Percentiles rank a stretch among this genome's conserved stretches.
phyloP scores from a whole-genome alignment of 2,113 vertebrate species.

The Carassius gibelio region DNA sequence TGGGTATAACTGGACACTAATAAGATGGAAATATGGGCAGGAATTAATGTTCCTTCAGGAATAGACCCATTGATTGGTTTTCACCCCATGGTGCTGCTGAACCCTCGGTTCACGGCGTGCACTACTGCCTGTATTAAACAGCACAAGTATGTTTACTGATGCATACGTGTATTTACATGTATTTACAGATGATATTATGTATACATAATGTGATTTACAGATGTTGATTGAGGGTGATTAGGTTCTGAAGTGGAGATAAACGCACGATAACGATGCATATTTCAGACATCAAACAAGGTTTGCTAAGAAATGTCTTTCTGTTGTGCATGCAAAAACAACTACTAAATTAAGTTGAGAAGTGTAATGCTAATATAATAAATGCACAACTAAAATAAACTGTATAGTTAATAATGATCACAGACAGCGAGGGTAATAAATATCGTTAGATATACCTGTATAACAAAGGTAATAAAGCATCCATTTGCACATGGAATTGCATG shows the following conservation, averaged over 20 bases:
- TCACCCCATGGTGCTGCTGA: constrained; percentile 61
- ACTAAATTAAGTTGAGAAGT: background rate
- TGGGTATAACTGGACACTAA: constrained; percentile 82
- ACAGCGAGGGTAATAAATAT: background rate
- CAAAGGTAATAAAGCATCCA: background rate
- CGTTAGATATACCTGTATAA: background rate
- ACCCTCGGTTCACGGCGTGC: constrained; percentile 45
- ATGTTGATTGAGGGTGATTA: constrained; percentile 15
- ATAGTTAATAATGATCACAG: background rate
- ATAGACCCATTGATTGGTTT: constrained; percentile 75
- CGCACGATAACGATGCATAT: background rate
- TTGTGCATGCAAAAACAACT: background rate
- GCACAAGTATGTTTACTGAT: constrained; percentile 72
- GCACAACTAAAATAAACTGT: background rate
- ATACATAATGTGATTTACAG: constrained; percentile 28
- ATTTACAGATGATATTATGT: constrained; percentile 66
- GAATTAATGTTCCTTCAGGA: constrained; percentile 81
- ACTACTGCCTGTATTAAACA: constrained; percentile 69
- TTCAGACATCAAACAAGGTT: background rate
- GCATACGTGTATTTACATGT: constrained; percentile 69
- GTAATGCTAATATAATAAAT: background rate
- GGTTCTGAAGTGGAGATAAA: constrained; percentile 12
- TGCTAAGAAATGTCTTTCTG: background rate
- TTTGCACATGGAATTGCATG: background rate
- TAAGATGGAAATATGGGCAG: constrained; percentile 82